These are phyloP conservation scores for Otolemur crassicaudatus DNA, from an alignment of 2,797 vertebrate genomes.

Conservation along the genomic window DNA sequence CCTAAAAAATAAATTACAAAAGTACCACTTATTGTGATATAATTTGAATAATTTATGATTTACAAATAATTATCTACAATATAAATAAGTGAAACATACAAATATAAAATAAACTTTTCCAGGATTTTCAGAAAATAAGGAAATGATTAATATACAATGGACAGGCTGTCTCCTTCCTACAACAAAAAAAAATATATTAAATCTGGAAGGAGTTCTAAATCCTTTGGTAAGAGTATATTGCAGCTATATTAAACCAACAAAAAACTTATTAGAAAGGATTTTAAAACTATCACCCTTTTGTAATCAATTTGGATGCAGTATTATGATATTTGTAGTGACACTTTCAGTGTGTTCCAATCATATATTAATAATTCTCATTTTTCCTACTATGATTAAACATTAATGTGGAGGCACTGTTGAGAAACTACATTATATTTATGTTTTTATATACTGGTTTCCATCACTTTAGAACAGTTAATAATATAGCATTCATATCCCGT, in stretches of 20 bases:
- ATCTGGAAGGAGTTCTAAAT: slow-evolving; percentile 71
- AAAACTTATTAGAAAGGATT: slow-evolving; percentile 76
- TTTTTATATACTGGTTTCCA: slow-evolving; percentile 86
- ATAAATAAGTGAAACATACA: slow-evolving; percentile 54
- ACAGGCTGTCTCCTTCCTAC: slow-evolving; percentile 28
- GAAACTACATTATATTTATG: slow-evolving; percentile 83
- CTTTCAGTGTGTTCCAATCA: slow-evolving; percentile 83
- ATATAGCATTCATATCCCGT: slow-evolving; percentile 29
- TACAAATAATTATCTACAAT: slow-evolving; percentile 66
- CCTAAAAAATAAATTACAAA: slow-evolving; percentile 67
- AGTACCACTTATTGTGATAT: slow-evolving; percentile 49
- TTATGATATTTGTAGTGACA: slow-evolving; percentile 84
- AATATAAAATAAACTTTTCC: slow-evolving; percentile 72
- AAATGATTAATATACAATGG: slow-evolving; percentile 57
- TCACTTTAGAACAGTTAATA: slow-evolving; percentile 84
- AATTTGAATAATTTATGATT: slow-evolving; percentile 63
- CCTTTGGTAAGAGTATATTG: slow-evolving; percentile 71
- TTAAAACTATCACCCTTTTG: slow-evolving; percentile 74
- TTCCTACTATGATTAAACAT: slow-evolving; percentile 88
- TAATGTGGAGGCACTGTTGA: slow-evolving; percentile 85
- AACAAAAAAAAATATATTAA: slow-evolving; percentile 56
- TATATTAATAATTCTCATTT: slow-evolving; percentile 86
- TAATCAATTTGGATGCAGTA: slow-evolving; percentile 80
- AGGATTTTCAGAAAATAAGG: background rate
- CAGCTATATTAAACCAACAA: slow-evolving; percentile 72